phyloP scores from a whole-genome alignment of 2,797 vertebrate species.

The Fistularia tabacaria region DNA sequence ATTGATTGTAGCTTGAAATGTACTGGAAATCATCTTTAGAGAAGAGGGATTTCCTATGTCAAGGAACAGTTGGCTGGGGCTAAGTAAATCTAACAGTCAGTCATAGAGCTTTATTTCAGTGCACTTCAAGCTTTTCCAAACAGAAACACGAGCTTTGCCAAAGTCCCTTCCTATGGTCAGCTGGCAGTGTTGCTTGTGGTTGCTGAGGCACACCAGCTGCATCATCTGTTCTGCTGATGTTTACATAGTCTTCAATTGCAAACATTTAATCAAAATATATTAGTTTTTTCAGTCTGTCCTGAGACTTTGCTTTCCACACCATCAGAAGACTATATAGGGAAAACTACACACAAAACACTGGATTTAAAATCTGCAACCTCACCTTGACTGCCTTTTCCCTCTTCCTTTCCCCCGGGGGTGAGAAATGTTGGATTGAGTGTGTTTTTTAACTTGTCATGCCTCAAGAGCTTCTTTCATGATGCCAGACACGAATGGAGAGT shows the following conservation, averaged over 20 bases:
- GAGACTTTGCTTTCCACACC: constrained; percentile 15
- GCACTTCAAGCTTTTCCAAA: constrained; percentile 16
- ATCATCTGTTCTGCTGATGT: constrained; percentile 27
- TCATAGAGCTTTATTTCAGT: constrained; percentile 22
- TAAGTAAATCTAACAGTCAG: constrained; percentile 22
- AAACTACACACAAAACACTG: constrained; percentile 19
- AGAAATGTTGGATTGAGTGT: constrained; percentile 40
- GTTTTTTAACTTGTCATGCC: constrained; percentile 53
- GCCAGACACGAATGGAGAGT: constrained; percentile 36
- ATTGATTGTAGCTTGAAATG: too few species aligned
- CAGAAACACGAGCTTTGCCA: constrained; percentile 26
- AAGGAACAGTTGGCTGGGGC: constrained; percentile 7
- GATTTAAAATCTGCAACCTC: constrained; percentile 26
- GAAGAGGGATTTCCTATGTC: constrained; percentile 16
- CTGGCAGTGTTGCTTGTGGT: constrained; percentile 41
- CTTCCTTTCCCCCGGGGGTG: constrained; percentile 21
- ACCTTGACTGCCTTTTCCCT: constrained; percentile 25
- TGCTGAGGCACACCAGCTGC: constrained; percentile 32
- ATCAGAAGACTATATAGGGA: not conserved
- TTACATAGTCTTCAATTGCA: constrained; percentile 31
- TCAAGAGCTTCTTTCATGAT: constrained; percentile 62
- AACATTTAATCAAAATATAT: constrained; percentile 27
- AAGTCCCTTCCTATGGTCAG: constrained; percentile 42
- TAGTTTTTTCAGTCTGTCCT: not conserved
- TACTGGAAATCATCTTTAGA: not conserved